Base-by-base conservation (phyloP, 2,888 invertebrate species). In the Chouioia cunea region DNA sequence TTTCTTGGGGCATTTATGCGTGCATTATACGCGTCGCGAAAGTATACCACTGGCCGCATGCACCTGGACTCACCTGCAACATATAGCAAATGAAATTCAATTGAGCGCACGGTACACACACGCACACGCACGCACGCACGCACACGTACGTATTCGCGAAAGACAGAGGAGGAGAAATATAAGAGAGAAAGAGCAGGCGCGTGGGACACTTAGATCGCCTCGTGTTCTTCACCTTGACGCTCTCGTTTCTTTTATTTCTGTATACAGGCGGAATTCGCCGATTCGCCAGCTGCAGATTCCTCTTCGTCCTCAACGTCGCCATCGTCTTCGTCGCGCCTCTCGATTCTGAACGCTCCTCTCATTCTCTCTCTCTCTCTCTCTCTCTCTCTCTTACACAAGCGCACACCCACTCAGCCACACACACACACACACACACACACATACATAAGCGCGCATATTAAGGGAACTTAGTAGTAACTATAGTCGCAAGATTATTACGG, bases 61-160 rank as follows among this genome's bases (percentile, higher is more conserved):
- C 73, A 73, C 73, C 73, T 73, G 73, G 73, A 71, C 69, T 68
- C 71, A 74, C 73, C 73, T 71, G 73, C 73, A 69, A 44, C 60
- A 27, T 27, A 4, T 3, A 27, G 27, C 27, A 27, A 27, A 27
- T 27, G 2, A 2, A 73, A 73, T 73, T 73, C 64, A 70, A 73
- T 70, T 73, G 66, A 12, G 8, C 54, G 27, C 27, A n/a, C 53
- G 53, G 27, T 63, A 66, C 62, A 6, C 3, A 27, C 2, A 4
- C 27, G 27, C 27, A 27, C 64, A 66, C 70, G 73, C 73, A 73
- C 70, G 73, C 71, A 65, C 63, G 68, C 63, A 54, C 69, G 64
- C 12, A 36, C 10, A 66, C 72, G 65, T 54, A 58, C 36, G 16
- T n/a, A 14, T 14, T 12, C 18, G 44, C 46, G 43, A 10, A 64